Conservation (phyloP, 2,113 vertebrate genomes). For the Mus pahari region DNA sequence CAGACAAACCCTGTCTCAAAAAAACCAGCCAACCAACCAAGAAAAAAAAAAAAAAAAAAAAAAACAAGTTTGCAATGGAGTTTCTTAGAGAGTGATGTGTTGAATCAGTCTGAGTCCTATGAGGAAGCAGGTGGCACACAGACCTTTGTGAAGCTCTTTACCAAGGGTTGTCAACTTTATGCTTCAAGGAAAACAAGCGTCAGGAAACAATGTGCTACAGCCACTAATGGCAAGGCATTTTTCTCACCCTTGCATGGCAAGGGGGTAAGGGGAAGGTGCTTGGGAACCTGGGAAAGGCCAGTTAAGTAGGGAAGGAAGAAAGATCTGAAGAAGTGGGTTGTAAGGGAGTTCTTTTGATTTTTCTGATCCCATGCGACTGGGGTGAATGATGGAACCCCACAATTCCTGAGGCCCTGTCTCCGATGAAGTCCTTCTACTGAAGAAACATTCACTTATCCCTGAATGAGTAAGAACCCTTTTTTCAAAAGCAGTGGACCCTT, state of each 20-base stretch:
- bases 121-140: neutral
- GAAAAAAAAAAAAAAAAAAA: too few species aligned
- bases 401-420: neutral
- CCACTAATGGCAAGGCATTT: neutral
- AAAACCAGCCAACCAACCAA: too few species aligned
- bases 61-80: neutral
- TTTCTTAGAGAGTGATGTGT: neutral
- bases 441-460: neutral
- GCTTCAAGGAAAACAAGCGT: neutral
- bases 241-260: neutral
- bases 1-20: too few species aligned
- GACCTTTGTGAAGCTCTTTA: neutral
- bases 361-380: neutral
- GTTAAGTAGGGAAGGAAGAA: neutral
- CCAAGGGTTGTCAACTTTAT: neutral
- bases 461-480: neutral
- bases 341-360: neutral
- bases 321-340: neutral
- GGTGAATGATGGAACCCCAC: neutral
- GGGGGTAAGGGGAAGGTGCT: neutral
- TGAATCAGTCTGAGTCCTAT: neutral
- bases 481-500: neutral
- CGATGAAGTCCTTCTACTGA: neutral
- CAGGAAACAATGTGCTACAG: neutral
- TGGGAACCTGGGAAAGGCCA: neutral